Evolutionary conservation across 2,888 invertebrate genomes (phyloP).

Genomic region (Steinernema carpocapsae): DNA sequence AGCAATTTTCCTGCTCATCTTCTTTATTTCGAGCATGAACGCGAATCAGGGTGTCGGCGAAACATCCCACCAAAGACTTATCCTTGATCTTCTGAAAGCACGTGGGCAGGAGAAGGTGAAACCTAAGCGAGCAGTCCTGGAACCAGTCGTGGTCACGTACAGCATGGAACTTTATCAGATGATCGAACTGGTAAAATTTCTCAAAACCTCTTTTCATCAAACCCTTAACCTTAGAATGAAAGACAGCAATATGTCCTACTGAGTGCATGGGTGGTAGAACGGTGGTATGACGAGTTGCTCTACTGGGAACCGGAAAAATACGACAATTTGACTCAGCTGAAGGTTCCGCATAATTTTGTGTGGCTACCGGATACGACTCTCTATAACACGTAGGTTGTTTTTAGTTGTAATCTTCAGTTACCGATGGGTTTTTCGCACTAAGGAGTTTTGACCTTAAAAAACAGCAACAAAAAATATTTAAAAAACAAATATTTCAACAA

Average conservation of each 20-base stretch:
- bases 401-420: background rate
- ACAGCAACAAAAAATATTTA: no score
- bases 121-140: constrained; percentile 37
- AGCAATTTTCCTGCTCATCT: constrained; percentile 1
- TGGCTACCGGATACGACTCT: constrained; percentile 47
- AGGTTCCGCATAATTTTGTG: constrained; percentile 38
- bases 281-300: constrained; percentile 46
- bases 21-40: constrained; percentile 16
- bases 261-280: constrained; percentile 43
- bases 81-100: background rate
- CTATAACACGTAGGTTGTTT: constrained; percentile 42
- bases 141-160: constrained; percentile 41
- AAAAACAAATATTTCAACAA: no score
- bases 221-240: constrained; percentile 42
- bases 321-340: constrained; percentile 42
- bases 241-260: constrained; percentile 44
- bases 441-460: background rate
- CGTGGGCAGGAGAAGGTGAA: constrained; percentile 42
- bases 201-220: no score
- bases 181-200: constrained; percentile 47
- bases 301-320: constrained; percentile 46
- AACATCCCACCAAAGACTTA: constrained; percentile 4
- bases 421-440: background rate
- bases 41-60: constrained; percentile 15
- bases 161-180: constrained; percentile 47